These are phyloP conservation scores for Epinephelus lanceolatus DNA, from an alignment of 2,113 vertebrate genomes.

Conservation along the genomic window DNA sequence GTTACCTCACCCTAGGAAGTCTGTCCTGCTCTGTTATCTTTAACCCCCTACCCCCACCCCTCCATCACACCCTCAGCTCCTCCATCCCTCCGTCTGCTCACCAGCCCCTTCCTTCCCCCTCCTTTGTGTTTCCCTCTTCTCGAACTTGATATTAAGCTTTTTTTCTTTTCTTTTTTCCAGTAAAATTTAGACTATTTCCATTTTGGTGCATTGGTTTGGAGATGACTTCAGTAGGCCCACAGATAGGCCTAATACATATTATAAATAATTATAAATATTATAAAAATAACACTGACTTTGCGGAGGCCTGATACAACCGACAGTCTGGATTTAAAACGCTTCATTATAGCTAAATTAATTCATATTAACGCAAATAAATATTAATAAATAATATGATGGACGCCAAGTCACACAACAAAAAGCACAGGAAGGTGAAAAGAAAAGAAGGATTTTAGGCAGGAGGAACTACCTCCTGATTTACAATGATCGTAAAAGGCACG, in stretches of 20 bases:
- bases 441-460: not conserved
- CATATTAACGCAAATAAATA: not conserved
- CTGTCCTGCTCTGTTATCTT: slow-evolving; percentile 82
- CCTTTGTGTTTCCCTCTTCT: not conserved
- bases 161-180: not conserved
- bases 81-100: slow-evolving; percentile 6
- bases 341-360: not conserved
- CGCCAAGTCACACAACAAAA: not conserved
- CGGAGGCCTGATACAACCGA: not conserved
- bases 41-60: slow-evolving; percentile 22
- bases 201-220: no score
- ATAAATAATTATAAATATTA: no score
- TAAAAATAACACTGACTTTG: no score
- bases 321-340: not conserved
- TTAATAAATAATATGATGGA: not conserved
- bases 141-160: not conserved
- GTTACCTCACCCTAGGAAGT: slow-evolving; percentile 74
- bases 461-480: not conserved
- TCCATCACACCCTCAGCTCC: not conserved
- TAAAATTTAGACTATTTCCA: not conserved
- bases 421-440: not conserved
- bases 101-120: not conserved
- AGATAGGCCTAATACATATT: no score
- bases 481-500: not conserved
- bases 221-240: no score